These are phyloP conservation scores for Macaria liturata DNA, from an alignment of 2,888 invertebrate genomes.

Conservation along the genomic window DNA sequence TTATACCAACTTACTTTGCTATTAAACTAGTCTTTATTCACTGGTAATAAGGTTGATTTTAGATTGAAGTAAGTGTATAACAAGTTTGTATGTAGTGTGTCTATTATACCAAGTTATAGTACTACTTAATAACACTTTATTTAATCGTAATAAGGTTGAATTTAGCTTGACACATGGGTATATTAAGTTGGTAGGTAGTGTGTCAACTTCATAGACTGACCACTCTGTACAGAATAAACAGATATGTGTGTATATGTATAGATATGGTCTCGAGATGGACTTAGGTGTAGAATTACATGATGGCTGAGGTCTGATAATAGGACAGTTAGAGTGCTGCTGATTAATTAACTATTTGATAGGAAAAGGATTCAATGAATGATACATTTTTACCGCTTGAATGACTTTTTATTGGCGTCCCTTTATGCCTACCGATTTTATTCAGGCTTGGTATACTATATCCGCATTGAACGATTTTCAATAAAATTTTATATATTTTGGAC, in stretches of 20 bases:
- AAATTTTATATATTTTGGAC: too few species aligned
- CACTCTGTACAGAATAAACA: conserved; percentile 10
- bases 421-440: too few species aligned
- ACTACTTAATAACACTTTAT: not conserved
- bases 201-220: conserved; percentile 30
- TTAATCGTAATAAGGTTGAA: not conserved
- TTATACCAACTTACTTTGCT: conserved; percentile 5
- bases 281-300: too few species aligned
- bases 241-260: not conserved
- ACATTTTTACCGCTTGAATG: too few species aligned
- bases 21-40: not conserved
- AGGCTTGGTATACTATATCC: too few species aligned
- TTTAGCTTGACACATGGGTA: not conserved
- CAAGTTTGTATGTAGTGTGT: conserved; percentile 5
- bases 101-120: conserved; percentile 4
- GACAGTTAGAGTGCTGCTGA: too few species aligned
- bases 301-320: too few species aligned
- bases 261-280: not conserved
- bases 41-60: not conserved
- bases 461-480: too few species aligned
- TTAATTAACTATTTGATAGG: too few species aligned
- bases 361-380: too few species aligned
- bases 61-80: not conserved
- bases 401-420: too few species aligned
- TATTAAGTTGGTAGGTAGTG: conserved; percentile 1